Evolutionary conservation across 2,888 invertebrate species (phyloP), one percentile per base, ranked within the genome.

Genomic region (Apantesis nais): DNA sequence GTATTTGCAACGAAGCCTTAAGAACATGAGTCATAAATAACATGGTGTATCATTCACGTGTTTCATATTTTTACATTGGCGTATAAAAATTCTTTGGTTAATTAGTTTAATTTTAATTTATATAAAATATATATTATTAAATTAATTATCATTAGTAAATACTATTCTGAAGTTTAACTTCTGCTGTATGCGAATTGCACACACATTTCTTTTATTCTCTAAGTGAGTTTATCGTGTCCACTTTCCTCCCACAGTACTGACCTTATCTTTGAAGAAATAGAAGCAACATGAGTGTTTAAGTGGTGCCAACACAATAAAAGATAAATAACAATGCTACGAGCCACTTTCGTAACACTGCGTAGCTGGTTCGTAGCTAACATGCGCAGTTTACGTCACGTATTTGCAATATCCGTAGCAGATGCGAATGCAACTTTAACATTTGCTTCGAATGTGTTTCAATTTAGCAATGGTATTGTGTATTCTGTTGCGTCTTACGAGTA

Each of bases 401-500:
- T 76, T 70, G 81, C 82, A 79, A 83, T 83, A 83, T 83, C 79
- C 79, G 76, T 74, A 75, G 79, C 77, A 75, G 62, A 66, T 71
- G 61, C 74, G 73, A 73, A 76, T 78, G 73, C 72, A 75, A 74
- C 77, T 82, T 76, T 78, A 73, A 80, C 76, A 82, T 77, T 78
- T 76, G 77, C 68, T 77, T 73, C 79, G 74, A 79, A 82, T 82
- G 82, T 81, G 74, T 75, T 82, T 74, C 78, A 82, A 79, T 79
- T 79, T 74, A 58, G 64, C 72, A 73, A 80, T 76, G 73, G 72
- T 55, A 68, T 78, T 73, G 73, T 78, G 71, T 66, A 68, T 22
- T 62, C 64, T 19, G 8, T 65, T n/a, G 11, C 52, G 63, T 70
- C 71, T 25, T 16, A 55, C n/a, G n/a, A 37, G 16, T 66, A 66